Base-by-base conservation (phyloP, 2,797 vertebrate genomes). In the Eleutherodactylus coqui region DNA sequence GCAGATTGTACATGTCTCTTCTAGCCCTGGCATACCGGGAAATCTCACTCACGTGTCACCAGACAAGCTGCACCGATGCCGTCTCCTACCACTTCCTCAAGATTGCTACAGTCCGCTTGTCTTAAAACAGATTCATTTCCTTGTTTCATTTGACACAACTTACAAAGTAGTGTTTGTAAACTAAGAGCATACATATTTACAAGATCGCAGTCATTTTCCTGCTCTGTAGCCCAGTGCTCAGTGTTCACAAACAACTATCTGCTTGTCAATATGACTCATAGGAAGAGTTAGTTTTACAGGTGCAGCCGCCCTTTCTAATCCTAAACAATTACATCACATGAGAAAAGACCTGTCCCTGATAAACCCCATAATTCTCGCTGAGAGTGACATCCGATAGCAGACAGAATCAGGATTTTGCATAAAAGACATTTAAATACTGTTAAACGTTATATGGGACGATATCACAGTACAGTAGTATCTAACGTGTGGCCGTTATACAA, bases 211-310 rank as follows among this genome's bases (percentile, higher is more conserved):
- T 69, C 17, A 69, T 41, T 36, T 21, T 69, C 5, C 13, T 16
- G 10, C 62, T 14, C 60, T 62, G 6, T 36, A 16, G 29, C 10
- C 47, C 45, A 36, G 24, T 29, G 45, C 49, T 49, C 79, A 82
- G 53, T 17, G 32, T 70, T 53, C 49, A 43, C 36, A 38, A 49
- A 72, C 70, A 70, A 32, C 8, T 21, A 38, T 1, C 3, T 34
- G 43, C 19, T 29, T 67, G 79, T 38, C 34, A 82, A 41, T 19
- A 62, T 83, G 82, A 84, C 55, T 75, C 82, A 76, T 2, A 9
- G 58, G 58, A 43, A 76, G 55, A 62, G 55, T 84, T 36, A 14
- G 72, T 45, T 62, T 83, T 5, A 62, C 64, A 58, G 32, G 32
- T 29, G 36, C 45, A 51, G 49, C 27, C 36, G 41, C 21, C 60